phyloP scores from a whole-genome alignment of 2,797 vertebrate genomes.

The Ctenopoma kingsleyae region DNA sequence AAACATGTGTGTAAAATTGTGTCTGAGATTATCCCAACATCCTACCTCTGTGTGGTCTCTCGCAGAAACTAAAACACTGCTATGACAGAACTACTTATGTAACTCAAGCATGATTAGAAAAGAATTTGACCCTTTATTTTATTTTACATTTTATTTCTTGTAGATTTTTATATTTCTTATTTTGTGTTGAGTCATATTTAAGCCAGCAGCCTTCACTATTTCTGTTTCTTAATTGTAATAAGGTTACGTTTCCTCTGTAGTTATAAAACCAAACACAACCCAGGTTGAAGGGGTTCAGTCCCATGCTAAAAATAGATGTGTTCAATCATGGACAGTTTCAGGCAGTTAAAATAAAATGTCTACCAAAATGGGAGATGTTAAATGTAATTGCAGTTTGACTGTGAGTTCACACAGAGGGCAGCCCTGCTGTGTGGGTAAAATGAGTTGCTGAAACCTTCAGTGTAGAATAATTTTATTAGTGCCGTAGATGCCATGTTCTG shows the following conservation, averaged over 20 bases:
- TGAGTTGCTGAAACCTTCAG: constrained; percentile 24
- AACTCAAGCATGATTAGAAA: neutral
- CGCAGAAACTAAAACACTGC: neutral
- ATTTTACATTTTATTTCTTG: neutral
- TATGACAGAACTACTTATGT: neutral
- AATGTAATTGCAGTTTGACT: constrained; percentile 19
- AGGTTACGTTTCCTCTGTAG: neutral
- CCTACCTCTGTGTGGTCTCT: constrained; percentile 6
- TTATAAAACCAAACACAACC: neutral
- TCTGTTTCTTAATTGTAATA: neutral
- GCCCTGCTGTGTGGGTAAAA: constrained; percentile 15
- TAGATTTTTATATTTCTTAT: neutral
- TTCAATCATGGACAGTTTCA: neutral
- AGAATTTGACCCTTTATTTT: neutral
- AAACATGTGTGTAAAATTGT: constrained; percentile 23
- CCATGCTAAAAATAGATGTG: neutral
- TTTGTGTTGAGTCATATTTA: neutral
- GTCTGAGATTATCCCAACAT: constrained; percentile 2
- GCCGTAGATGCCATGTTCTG: constrained; percentile 22
- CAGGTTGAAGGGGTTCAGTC: neutral
- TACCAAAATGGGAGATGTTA: constrained; percentile 25
- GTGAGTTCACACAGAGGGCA: constrained; percentile 51
- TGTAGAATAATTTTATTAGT: constrained; percentile 25
- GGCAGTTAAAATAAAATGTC: constrained; percentile 25
- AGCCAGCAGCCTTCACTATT: neutral